Conservation (phyloP, 2,888 invertebrate genomes). For the Drosophila emarginata region DNA sequence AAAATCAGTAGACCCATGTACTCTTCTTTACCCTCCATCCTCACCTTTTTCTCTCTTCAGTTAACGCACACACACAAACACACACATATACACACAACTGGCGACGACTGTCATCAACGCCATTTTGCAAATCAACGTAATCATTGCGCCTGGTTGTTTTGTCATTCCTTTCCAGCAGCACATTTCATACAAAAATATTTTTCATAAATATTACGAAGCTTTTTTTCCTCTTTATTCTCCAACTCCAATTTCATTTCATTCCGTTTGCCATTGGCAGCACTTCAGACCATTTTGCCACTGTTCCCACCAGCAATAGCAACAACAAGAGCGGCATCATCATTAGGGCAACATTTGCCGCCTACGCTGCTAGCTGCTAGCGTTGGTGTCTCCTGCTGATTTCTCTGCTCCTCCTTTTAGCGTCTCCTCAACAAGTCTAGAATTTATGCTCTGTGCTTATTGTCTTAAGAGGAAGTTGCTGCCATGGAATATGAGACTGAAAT, state of each 20-base stretch:
- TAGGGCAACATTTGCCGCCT: slow-evolving; percentile 67
- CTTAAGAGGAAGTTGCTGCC: slow-evolving; percentile 58
- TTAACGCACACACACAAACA: slow-evolving; percentile 8
- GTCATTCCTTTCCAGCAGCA: slow-evolving; percentile 40
- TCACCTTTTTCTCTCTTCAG: neutral
- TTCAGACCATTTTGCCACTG: slow-evolving; percentile 71
- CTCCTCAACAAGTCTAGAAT: slow-evolving; percentile 34
- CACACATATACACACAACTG: slow-evolving; percentile 27
- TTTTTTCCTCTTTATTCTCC: neutral
- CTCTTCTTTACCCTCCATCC: slow-evolving; percentile 10
- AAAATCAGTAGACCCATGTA: slow-evolving; percentile 68
- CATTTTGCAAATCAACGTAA: slow-evolving; percentile 77
- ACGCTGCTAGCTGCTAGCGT: slow-evolving; percentile 43
- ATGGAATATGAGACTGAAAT: slow-evolving; percentile 14
- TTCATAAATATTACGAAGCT: slow-evolving; percentile 68
- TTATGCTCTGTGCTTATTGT: slow-evolving; percentile 63
- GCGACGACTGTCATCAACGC: slow-evolving; percentile 67
- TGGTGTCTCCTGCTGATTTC: slow-evolving; percentile 53
- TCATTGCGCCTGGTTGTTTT: slow-evolving; percentile 67
- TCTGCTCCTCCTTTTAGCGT: neutral
- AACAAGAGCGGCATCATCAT: slow-evolving; percentile 59
- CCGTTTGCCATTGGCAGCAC: slow-evolving; percentile 42
- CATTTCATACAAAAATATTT: slow-evolving; percentile 52
- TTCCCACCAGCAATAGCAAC: slow-evolving; percentile 42
- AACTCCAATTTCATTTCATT: neutral